Evolutionary conservation across 1,140 invertebrate genomes (phyloP).

Genomic region (Coptotermes formosanus): DNA sequence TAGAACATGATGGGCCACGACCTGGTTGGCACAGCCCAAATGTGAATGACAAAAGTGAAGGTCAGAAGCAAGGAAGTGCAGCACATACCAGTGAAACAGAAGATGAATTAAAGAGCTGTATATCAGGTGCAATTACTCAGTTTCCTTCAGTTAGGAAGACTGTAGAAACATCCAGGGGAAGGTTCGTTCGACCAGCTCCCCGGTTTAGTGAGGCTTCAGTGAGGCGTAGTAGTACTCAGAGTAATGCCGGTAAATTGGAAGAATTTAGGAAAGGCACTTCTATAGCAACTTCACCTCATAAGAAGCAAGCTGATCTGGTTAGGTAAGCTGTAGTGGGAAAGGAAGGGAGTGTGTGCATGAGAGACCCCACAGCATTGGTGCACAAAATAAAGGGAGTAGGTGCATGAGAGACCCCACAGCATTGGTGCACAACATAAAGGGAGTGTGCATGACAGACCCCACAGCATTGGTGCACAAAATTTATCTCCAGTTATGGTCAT

Average conservation of each 20-base stretch:
- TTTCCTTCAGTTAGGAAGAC: conserved; percentile 40
- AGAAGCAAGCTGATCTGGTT: neutral
- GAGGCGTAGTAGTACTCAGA: conserved; percentile 40
- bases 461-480: too few relatives aligned
- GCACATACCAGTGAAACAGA: conserved; percentile 44
- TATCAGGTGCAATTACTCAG: conserved; percentile 24
- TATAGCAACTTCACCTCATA: neutral
- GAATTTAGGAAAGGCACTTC: conserved; percentile 30
- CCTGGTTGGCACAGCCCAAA: conserved; percentile 32
- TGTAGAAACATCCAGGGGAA: conserved; percentile 39
- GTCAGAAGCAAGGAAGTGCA: conserved; percentile 49
- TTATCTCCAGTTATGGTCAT: too few relatives aligned
- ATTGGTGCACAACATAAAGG: too few relatives aligned
- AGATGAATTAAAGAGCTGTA: conserved; percentile 24
- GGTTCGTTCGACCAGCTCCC: conserved; percentile 34
- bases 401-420: too few relatives aligned
- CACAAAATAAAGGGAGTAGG: too few relatives aligned
- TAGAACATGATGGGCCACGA: neutral
- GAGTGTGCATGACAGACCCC: too few relatives aligned
- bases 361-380: too few relatives aligned
- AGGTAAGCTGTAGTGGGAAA: neutral
- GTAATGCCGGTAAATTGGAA: conserved; percentile 39
- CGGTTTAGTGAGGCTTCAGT: conserved; percentile 41
- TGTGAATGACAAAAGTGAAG: conserved; percentile 38
- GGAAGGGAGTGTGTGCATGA: too few relatives aligned